These are phyloP conservation scores for Troilus luridus DNA, from an alignment of 2,888 invertebrate genomes.

Conservation along the genomic window DNA sequence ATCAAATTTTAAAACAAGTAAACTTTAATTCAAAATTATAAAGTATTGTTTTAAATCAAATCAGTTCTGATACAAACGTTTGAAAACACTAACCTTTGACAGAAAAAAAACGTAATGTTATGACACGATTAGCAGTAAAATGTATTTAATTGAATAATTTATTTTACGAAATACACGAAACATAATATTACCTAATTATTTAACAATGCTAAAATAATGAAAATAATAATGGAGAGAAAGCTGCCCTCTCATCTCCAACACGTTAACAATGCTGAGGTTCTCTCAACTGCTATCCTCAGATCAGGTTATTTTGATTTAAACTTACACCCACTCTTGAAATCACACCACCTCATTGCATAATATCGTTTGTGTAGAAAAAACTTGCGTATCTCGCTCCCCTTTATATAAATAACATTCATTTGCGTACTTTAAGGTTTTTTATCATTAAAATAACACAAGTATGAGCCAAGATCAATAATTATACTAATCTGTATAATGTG, in stretches of 20 bases:
- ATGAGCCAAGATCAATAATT: background rate
- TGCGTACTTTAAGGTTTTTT: background rate
- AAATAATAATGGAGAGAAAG: background rate
- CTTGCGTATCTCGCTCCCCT: background rate
- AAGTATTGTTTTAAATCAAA: background rate
- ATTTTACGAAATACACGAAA: background rate
- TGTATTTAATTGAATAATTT: background rate
- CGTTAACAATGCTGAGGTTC: background rate
- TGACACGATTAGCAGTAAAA: background rate
- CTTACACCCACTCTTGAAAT: background rate
- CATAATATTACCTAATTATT: conserved; percentile 21
- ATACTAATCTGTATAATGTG: background rate
- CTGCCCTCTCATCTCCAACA: background rate
- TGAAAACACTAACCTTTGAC: background rate
- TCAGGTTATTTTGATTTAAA: conserved; percentile 33
- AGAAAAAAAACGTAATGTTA: background rate
- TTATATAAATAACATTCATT: background rate
- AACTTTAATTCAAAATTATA: background rate
- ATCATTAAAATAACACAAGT: background rate
- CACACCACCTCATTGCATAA: conserved; percentile 23
- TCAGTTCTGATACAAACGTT: background rate
- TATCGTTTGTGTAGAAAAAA: background rate
- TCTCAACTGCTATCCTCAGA: background rate
- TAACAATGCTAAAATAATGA: background rate
- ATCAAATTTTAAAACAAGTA: background rate